Evolutionary conservation across 2,888 invertebrate species (phyloP).

Genomic region (Xiphydria camelus): DNA sequence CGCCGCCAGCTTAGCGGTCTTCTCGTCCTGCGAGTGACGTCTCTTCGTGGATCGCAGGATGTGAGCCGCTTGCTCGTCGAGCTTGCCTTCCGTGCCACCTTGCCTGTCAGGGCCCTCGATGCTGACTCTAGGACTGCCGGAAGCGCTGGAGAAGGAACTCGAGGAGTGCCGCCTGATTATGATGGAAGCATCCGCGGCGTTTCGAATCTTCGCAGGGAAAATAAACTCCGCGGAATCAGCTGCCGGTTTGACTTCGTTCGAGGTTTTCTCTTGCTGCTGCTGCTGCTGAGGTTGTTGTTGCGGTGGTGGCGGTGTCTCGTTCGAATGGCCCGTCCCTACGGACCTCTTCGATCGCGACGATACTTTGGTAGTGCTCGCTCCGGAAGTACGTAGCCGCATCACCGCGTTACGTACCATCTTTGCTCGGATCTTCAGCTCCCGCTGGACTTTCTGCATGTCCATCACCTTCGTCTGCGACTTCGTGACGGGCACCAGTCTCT

Average conservation of each 20-base stretch:
- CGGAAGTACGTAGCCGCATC: slow-evolving; percentile 60
- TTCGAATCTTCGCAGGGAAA: slow-evolving; percentile 48
- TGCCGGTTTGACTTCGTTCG: slow-evolving; percentile 26
- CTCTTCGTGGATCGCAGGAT: slow-evolving; percentile 37
- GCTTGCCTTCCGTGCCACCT: slow-evolving; percentile 23
- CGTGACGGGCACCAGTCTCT: slow-evolving; percentile 50
- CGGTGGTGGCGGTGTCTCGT: slow-evolving; percentile 34
- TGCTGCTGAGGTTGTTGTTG: slow-evolving; percentile 21
- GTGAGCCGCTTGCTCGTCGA: slow-evolving; percentile 28
- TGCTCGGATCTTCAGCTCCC: slow-evolving; percentile 58
- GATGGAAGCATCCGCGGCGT: slow-evolving; percentile 74
- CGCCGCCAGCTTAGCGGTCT: slow-evolving; percentile 9
- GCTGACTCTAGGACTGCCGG: slow-evolving; percentile 68
- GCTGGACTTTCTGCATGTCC: slow-evolving; percentile 52
- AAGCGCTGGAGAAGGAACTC: slow-evolving; percentile 77
- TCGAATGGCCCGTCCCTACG: slow-evolving; percentile 27
- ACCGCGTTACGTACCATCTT: slow-evolving; percentile 67
- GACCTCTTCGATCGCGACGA: slow-evolving; percentile 59
- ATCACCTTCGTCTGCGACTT: slow-evolving; percentile 53
- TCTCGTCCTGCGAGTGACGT: slow-evolving; percentile 40
- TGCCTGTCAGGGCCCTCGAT: slow-evolving; percentile 33
- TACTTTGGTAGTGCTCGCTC: slow-evolving; percentile 61
- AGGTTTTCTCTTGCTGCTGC: slow-evolving; percentile 21
- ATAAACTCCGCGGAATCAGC: slow-evolving; percentile 40
- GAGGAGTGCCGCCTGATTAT: slow-evolving; percentile 83